These are phyloP conservation scores for Kuschelorhynchus macadamiae DNA, from an alignment of 2,888 invertebrate genomes.

Conservation along the genomic window DNA sequence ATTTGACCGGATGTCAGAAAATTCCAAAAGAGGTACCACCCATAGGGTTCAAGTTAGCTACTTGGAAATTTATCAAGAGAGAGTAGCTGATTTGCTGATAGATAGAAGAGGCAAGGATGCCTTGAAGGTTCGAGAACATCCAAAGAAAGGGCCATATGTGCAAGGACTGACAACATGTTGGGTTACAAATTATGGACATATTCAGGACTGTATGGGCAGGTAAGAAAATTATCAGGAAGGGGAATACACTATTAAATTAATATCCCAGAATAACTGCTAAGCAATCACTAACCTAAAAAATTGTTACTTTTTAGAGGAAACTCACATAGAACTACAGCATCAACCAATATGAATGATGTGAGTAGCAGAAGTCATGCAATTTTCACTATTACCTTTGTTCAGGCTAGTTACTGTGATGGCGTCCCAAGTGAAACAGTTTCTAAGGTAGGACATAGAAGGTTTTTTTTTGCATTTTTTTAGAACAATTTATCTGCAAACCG, in stretches of 20 bases:
- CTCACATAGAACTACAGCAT: conserved; percentile 86
- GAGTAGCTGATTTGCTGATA: conserved; percentile 79
- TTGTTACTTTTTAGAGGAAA: conserved; percentile 77
- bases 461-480: too few relatives aligned
- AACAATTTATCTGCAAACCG: too few relatives aligned
- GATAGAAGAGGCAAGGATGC: conserved; percentile 67
- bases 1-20: conserved; percentile 85
- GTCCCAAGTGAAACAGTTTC: conserved; percentile 92
- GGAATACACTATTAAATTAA: too few relatives aligned
- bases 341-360: conserved; percentile 94
- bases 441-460: conserved; percentile 75
- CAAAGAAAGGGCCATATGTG: conserved; percentile 84
- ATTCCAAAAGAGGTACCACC: conserved; percentile 85
- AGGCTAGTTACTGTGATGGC: conserved; percentile 88
- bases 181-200: conserved; percentile 89
- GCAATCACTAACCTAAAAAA: too few relatives aligned
- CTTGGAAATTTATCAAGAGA: conserved; percentile 76
- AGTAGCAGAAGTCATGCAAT: conserved; percentile 93
- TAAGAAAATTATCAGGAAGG: conserved; percentile 43
- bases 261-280: too few relatives aligned
- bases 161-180: conserved; percentile 89
- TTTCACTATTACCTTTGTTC: conserved; percentile 91
- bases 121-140: conserved; percentile 81
- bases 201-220: conserved; percentile 76
- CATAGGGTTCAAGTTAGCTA: conserved; percentile 87